Base-by-base conservation (phyloP, 2,797 vertebrate species). In the Chromis chromis region DNA sequence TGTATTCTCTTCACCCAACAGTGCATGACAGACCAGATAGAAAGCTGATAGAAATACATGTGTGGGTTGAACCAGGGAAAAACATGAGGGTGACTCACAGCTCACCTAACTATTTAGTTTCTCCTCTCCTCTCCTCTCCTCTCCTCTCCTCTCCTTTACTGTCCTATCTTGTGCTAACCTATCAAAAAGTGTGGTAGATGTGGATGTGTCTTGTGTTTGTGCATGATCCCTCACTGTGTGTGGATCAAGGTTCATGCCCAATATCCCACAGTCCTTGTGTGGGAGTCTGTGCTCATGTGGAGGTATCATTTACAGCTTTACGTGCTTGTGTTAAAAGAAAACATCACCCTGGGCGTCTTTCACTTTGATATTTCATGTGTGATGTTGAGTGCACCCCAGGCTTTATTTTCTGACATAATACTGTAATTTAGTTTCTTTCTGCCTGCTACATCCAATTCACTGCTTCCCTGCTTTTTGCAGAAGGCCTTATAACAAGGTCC, bases 1-100 rank as follows among this genome's bases (percentile, higher is more conserved):
- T 33, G 22, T 28, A 52, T 65, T 71, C 25, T 50, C 48, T 52
- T 67, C 31, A 49, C 1, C 50, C 63, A 66, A 16, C 44, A 64
- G 36, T 39, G 50, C 36, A 67, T 55, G 28, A 46, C 67, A 62
- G 66, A 68, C 53, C 14, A 68, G 76, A 76, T 49, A 67, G 48
- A 64, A 36, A 67, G 42, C 14, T 65, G 76, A 76, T 53, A 65
- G 48, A 64, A 42, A 67, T 42, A 69, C 58, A 66, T n/a, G 72
- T 82, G 87, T 86, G 84, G 87, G 84, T 69, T 78, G 76, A 74
- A 83, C 17, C 71, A 55, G 61, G 55, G 78, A 71, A 55, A 87
- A 84, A 72, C 65, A 81, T 22, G 53, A 73, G 60, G 70, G 65
- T 86, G 89, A 88, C 78, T 89, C 78, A 87, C 65, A 78, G 61